Base-by-base conservation (phyloP, 2,113 vertebrate genomes). In the Grallaria varia region DNA sequence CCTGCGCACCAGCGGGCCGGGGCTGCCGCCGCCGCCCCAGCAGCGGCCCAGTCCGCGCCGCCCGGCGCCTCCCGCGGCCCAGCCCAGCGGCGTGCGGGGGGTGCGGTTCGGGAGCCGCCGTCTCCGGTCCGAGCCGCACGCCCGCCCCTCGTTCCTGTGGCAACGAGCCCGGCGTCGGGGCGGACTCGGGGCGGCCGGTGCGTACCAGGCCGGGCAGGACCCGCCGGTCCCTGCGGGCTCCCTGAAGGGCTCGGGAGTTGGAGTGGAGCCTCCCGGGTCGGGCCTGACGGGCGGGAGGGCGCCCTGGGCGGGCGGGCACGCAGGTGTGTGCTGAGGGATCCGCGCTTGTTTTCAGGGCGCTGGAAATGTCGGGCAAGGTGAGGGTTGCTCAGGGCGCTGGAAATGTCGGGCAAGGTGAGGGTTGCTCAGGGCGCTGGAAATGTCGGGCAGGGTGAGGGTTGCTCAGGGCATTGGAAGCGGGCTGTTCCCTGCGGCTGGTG, bases 161-260 rank as follows among this genome's bases (percentile, higher is more conserved):
- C 96, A 95, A 97, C 97, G 14, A 59, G 22, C 27, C 30, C 16
- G 23, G 95, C 81, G 96, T 89, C 87, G 30, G 30, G 37, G 59
- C 69, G 40, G 62, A 31, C 52, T 47, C 39, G n/a, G 39, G 42
- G 39, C 64, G 83, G 73, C 78, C 5, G 30, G 80, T 91, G 78
- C 84, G 88, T 66, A 23, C 16, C 7, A 47, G 33, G 31, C 14
- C 5, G 59, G 49, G 71, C 44, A 16, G 71, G 53, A 19, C 9
- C 45, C n/a, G n/a, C n/a, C n/a, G n/a, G n/a, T n/a, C n/a, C n/a
- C n/a, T n/a, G n/a, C n/a, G n/a, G n/a, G n/a, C n/a, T n/a, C n/a
- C n/a, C n/a, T n/a, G n/a, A n/a, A 42, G 52, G 72, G 21, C 37
- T 44, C 37, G 42, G 64, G n/a, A 53, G 18, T 35, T 24, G 60